These are phyloP conservation scores for Ctenodactylus gundi DNA, from an alignment of 2,113 vertebrate genomes.

Conservation along the genomic window DNA sequence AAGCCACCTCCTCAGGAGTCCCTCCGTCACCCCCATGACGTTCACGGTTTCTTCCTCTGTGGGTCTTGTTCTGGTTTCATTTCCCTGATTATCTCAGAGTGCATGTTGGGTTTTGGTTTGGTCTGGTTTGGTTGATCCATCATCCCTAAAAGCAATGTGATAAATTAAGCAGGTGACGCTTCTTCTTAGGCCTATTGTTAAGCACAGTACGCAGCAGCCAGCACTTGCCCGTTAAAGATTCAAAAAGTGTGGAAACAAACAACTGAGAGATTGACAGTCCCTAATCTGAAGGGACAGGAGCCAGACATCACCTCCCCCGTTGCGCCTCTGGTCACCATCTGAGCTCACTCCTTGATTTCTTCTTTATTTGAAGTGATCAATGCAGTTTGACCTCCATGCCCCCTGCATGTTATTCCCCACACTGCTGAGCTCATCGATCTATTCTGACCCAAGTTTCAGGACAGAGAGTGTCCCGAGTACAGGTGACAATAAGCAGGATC, in stretches of 20 bases:
- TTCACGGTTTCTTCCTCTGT: neutral
- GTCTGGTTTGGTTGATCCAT: too few relatives aligned
- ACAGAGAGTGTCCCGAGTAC: neutral
- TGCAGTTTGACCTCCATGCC: neutral
- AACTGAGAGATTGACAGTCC: neutral
- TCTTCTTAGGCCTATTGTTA: too few relatives aligned
- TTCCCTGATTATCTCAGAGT: neutral
- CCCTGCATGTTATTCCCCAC: too few relatives aligned
- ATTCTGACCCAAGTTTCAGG: neutral
- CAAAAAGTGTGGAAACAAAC: neutral
- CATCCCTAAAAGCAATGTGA: too few relatives aligned
- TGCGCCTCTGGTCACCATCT: neutral
- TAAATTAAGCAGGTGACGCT: too few relatives aligned
- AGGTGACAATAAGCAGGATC: neutral
- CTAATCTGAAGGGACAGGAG: neutral
- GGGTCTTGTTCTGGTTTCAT: neutral
- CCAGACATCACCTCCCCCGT: neutral
- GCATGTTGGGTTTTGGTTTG: too few relatives aligned
- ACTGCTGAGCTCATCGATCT: rapidly evolving
- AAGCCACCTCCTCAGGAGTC: too few relatives aligned
- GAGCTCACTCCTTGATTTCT: neutral
- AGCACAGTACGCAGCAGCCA: neutral
- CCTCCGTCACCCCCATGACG: neutral
- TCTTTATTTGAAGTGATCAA: neutral
- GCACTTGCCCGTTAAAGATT: neutral